Conservation (phyloP, 2,113 vertebrate species). For the Podilymbus podiceps region DNA sequence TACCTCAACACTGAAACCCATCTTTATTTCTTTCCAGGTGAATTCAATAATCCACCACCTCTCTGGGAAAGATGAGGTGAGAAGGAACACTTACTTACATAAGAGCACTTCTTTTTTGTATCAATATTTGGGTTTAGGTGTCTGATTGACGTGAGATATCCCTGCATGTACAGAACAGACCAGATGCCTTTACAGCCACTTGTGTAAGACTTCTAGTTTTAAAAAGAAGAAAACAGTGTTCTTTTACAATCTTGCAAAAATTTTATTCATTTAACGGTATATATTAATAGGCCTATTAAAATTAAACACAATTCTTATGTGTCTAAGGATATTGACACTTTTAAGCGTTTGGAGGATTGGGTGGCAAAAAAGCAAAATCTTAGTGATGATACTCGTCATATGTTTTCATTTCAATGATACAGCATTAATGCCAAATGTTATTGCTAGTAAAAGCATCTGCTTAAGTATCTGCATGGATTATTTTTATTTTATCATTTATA, state of each 20-base stretch:
- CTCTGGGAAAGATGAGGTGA: neutral
- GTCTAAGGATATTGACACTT: neutral
- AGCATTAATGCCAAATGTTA: neutral
- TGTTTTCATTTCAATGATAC: neutral
- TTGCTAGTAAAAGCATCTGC: neutral
- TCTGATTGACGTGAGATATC: neutral
- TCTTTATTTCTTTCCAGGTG: neutral
- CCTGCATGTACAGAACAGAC: neutral
- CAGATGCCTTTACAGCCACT: neutral
- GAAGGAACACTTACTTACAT: accelerated
- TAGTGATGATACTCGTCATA: neutral
- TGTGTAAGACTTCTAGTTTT: neutral
- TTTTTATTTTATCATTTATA: neutral
- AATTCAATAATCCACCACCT: neutral
- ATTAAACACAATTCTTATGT: neutral
- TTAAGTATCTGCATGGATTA: neutral
- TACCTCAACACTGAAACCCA: neutral
- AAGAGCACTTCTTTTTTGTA: neutral
- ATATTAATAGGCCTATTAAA: neutral
- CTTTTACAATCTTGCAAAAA: neutral
- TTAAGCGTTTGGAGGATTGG: neutral
- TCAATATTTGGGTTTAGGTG: neutral
- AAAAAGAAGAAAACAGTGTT: neutral
- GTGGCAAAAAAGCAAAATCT: neutral
- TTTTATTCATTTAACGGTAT: neutral